Evolutionary conservation across 2,888 invertebrate genomes (phyloP).

Genomic region (Ferrisia virgata): DNA sequence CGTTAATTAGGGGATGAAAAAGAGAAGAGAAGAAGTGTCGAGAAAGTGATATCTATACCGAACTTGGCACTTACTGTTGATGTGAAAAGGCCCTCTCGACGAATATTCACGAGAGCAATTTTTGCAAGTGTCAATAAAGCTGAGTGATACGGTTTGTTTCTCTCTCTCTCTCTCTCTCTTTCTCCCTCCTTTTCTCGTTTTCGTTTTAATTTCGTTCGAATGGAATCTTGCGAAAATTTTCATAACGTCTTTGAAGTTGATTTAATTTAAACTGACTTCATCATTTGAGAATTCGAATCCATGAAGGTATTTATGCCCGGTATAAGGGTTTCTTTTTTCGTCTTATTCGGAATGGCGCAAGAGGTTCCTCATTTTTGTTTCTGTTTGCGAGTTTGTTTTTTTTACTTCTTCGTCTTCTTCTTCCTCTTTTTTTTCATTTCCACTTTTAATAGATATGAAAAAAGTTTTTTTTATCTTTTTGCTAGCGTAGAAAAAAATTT

Average conservation of each 20-base stretch:
- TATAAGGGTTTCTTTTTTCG: neutral
- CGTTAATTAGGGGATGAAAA: neutral
- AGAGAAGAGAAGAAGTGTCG: neutral
- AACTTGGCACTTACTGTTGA: neutral
- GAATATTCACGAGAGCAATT: neutral
- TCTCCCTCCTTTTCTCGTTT: neutral
- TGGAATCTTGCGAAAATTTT: neutral
- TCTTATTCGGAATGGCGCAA: neutral
- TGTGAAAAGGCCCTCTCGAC: neutral
- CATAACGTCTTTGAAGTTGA: neutral
- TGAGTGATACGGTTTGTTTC: neutral
- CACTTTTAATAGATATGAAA: neutral
- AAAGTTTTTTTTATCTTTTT: neutral
- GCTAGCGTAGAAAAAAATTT: neutral
- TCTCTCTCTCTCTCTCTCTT: neutral
- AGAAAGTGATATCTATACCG: neutral
- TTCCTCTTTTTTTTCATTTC: neutral
- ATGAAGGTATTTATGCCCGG: neutral
- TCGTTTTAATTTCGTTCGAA: neutral
- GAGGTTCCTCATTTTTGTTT: neutral
- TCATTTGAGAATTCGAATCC: neutral
- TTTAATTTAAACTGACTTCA: neutral
- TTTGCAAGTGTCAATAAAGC: conserved; percentile 6
- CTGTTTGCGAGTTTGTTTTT: neutral
- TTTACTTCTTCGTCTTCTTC: neutral